Evolutionary conservation across 1,140 invertebrate species (phyloP), one percentile per base, ranked within the genome.

Genomic region (Odontomachus brunneus): DNA sequence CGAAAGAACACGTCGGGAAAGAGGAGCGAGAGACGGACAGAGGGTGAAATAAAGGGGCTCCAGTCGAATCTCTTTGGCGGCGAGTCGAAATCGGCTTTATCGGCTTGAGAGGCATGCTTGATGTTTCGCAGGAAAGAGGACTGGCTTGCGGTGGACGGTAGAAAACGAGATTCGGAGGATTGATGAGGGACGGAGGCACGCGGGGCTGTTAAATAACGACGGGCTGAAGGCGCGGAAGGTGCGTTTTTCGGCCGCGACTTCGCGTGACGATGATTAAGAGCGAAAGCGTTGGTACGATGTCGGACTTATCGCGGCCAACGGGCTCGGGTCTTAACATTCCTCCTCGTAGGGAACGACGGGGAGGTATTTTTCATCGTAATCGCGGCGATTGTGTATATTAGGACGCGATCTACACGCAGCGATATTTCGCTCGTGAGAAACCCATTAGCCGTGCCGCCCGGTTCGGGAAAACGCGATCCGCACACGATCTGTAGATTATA

Each of bases 71-170:
- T 51, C 74, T 57, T 55, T 24, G 53, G 48, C 65, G 53, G 38
- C 48, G 82, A 74, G 62, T 53, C 76, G 38, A 84, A 86, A 89
- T 82, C 88, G 83, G 78, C 75, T 87, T 88, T 89, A 72, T 82
- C 67, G 44, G 38, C 38, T 44, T 44, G 4, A 82, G 62, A 84
- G n/a, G n/a, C 65, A 88, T 66, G 82, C 26, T 71, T 84, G 72
- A 49, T 62, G 57, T 62, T 66, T 33, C 76, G 22, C 48, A 24
- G 33, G 53, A 44, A 59, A 63, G 71, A 48, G 57, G 81, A 84
- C 72, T 44, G 85, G 66, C 53, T 88, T 82, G 60, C n/a, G 63
- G 38, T 2, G 44, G 15, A n/a, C n/a, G 24, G 7, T n/a, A 57
- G 12, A 29, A n/a, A 22, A 26, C 4, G 44, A 49, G 22, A 59